Base-by-base conservation (phyloP, 2,888 invertebrate species). In the Acronicta leporina region DNA sequence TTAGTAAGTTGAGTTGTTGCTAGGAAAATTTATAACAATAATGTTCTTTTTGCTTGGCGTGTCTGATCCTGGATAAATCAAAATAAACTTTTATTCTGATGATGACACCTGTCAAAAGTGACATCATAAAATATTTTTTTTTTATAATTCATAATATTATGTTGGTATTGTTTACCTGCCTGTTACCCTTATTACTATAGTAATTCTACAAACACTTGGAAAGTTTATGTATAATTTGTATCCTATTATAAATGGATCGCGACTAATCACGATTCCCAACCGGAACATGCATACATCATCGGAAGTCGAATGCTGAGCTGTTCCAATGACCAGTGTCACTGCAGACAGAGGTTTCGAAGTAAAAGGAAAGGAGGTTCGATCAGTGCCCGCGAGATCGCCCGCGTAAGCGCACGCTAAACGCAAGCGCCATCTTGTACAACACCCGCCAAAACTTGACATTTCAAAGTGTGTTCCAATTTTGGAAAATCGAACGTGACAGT, bases 201-300 rank as follows among this genome's bases (percentile, higher is more conserved):
- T 1, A 16, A 53, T 41, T 35, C 44, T 14, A 50, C 16, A 69
- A 56, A 66, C 58, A 71, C 38, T n/a, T 27, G 50, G 63, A 15
- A 49, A 51, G 50, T 56, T 58, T 42, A 30, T 45, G 45, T 38
- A 63, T 69, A 35, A 4, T 13, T 13, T 58, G 57, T 54, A 70
- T 76, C 77, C 70, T 70, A 52, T 65, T 63, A 68, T 44, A 79
- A 77, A 70, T 65, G 46, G 44, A 67, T 55, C 69, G 55, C 63
- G 51, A 70, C 48, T 63, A 55, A 72, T 65, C 52, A 53, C 50
- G 51, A 64, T 30, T 47, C 63, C 82, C 82, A 89, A 86, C 87
- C 92, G 91, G 91, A 90, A 88, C 85, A 84, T 82, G 80, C 79
- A 88, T 83, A 81, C 80, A 88, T 89, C 88, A 89, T 92, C 92